Evolutionary conservation across 2,113 vertebrate genomes (phyloP).

Genomic region (Corynorhinus townsendii): DNA sequence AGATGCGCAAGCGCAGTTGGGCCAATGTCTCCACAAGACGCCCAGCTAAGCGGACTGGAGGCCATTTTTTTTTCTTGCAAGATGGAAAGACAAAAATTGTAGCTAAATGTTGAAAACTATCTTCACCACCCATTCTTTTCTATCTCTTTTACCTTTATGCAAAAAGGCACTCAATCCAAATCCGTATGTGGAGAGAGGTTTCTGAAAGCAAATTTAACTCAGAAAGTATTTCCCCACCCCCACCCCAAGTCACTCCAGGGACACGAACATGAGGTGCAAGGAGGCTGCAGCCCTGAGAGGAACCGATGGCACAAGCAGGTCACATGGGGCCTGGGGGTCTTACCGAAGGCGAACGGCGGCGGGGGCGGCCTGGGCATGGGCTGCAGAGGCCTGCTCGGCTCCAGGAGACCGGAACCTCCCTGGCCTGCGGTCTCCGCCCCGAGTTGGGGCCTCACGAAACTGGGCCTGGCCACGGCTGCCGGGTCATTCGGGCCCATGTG

Average conservation of each 20-base stretch:
- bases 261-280: not conserved
- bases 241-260: not conserved
- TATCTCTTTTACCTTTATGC: not conserved
- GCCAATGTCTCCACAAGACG: accelerated
- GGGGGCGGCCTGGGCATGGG: not conserved
- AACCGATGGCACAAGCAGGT: not conserved
- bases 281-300: not conserved
- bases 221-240: not conserved
- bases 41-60: accelerated
- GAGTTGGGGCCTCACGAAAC: not conserved
- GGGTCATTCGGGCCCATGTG: not conserved
- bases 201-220: not conserved
- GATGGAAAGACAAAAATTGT: not conserved
- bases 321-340: not conserved
- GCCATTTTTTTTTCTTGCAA: slow-evolving; percentile 33
- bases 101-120: not conserved
- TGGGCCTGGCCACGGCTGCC: not conserved
- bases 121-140: not conserved
- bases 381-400: not conserved
- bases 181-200: not conserved
- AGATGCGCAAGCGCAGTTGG: not conserved
- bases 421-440: not conserved
- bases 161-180: not conserved
- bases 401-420: not conserved
- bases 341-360: slow-evolving; percentile 47